Evolutionary conservation across 2,888 invertebrate species (phyloP), one percentile per base, ranked within the genome.

Genomic region (Biston betularia): DNA sequence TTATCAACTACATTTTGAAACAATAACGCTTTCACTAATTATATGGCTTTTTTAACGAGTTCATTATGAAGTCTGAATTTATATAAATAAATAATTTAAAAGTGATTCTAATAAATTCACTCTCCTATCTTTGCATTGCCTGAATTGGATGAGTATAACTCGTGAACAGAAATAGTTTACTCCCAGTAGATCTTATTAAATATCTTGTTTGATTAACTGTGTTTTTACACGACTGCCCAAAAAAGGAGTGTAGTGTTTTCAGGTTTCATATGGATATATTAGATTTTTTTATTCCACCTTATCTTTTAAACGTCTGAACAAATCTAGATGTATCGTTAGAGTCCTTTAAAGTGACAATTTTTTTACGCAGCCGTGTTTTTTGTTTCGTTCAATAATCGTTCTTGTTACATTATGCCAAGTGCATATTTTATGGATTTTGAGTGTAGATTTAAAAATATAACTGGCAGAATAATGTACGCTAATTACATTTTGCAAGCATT

Each of bases 131-230:
- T 46, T 14, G 9, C 40, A 24, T n/a, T 11, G 48, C 34, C 57
- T 0, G 9, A 45, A 44, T 42, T 54, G 42, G 9, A 9, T 38
- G 6, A 8, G n/a, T 12, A 14, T 12, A 14, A 14, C 7, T 56
- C 58, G 55, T 42, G 15, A 58, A 52, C 34, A 38, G 48, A 55
- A 76, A 75, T 73, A 8, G 76, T 73, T 76, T 71, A 72, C 65
- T 71, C 33, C 24, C 35, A 44, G 15, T 48, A 40, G 55, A 35
- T 15, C 46, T 55, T 40, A 14, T 34, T 59, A 44, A 11, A 12
- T 6, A 14, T 24, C 1, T 24, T 24, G 1, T 3, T 42, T 42
- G 1, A n/a, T 0, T 38, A 38, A 2, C 40, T n/a, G 12, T 40
- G 2, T 50, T 42, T 59, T 42, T 15, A 7, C 57, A 7, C 6